Base-by-base conservation (phyloP, 2,797 vertebrate genomes). In the Orientallactaga sibirica region DNA sequence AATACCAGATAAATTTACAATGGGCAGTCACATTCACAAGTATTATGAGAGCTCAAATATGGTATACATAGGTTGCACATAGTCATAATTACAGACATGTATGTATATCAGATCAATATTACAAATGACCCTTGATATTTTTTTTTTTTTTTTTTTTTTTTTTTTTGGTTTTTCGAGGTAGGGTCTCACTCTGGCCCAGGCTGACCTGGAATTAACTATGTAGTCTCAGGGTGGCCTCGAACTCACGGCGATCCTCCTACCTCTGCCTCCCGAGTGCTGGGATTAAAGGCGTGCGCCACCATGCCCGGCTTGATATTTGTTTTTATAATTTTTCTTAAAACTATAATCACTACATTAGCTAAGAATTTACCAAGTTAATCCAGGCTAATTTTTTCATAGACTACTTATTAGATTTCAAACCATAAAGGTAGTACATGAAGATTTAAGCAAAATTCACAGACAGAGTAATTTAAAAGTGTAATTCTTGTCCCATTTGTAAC, bases 71-170 rank as follows among this genome's bases (percentile, higher is more conserved):
- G 81, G 77, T 48, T 68, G 19, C 5, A 22, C 78, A 88, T 94
- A 97, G 88, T 64, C 93, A 94, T 96, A 97, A 96, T 91, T 37
- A 83, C 37, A 96, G 88, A 91, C 94, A 97, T 24, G 24, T 0
- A 89, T 4, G 92, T 70, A 96, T 58, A 86, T 71, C 5, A 66
- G 48, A 68, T 87, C 20, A 77, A 24, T 92, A 94, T 70, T 94
- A 81, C 58, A 94, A 75, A 93, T 90, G 90, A 96, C 95, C 79
- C 96, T 88, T 90, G 19, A 64, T 24, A 84, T 9, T 52, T 76
- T 70, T 90, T 84, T 71, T 3, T 74, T n/a, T n/a, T n/a, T n/a
- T n/a, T n/a, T n/a, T n/a, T n/a, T n/a, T n/a, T n/a, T n/a, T n/a
- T n/a, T n/a, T n/a, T n/a, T n/a, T n/a, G n/a, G n/a, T n/a, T n/a